Base-by-base conservation (phyloP, 2,113 vertebrate genomes). In the Isurus oxyrinchus region DNA sequence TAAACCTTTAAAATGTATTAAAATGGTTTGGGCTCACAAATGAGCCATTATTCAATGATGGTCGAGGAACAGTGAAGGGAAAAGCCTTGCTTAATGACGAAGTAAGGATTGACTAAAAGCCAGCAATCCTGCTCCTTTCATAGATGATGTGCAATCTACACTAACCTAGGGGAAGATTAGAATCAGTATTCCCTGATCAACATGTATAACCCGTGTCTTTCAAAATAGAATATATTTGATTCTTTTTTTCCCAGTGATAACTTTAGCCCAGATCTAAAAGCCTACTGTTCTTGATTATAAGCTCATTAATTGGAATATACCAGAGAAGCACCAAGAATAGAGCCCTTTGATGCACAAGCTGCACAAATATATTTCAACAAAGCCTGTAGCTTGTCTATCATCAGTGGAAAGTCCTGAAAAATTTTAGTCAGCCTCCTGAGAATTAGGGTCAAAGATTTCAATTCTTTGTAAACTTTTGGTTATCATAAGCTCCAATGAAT, bases 221-320 rank as follows among this genome's bases (percentile, higher is more conserved):
- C 90, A 93, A 63, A 93, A 93, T 35, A 93, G 57, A 94, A 94
- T 40, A 63, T 44, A 35, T 63, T 94, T 35, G 53, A 90, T 90
- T 55, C 1, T 16, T 59, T 35, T 91, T 59, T 1, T 31, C 88
- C 49, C 21, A n/a, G 13, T 94, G 90, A 66, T 40, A 91, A 59
- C 11, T 35, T 66, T 63, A 19, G 19, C 90, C 35, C 90, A 94
- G 59, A 66, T 66, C 59, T 63, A 66, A 63, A 61, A 94, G 59
- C 21, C 35, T 35, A 40, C 19, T 63, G 59, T 40, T 94, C n/a
- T 16, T 6, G 6, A 94, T 94, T 94, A 94, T 94, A 63, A 63
- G 21, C 6, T 40, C 16, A 23, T 66, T 40, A 94, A 40, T 7
- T 23, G n/a, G 16, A 94, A 63, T 63, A 31, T 35, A 94, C 0